A percentile compares a stretch with the other conserved stretches of the same genome.
phyloP scores from a whole-genome alignment of 2,888 invertebrate genomes.

The Drosophila subquinaria region DNA sequence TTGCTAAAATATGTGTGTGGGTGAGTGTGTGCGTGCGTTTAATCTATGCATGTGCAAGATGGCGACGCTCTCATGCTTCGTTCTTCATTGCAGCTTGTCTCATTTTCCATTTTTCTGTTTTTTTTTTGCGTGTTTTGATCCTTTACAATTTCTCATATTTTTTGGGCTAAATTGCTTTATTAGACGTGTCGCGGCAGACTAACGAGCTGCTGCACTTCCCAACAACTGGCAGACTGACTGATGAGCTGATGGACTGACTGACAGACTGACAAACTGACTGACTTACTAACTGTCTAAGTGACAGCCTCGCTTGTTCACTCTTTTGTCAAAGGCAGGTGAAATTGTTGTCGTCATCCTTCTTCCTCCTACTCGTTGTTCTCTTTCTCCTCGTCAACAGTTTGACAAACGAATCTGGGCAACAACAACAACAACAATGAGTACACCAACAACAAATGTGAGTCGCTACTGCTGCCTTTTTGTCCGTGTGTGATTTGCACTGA shows the following conservation, averaged over 20 bases:
- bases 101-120: constrained; percentile 59
- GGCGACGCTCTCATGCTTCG: constrained; percentile 41
- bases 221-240: constrained; percentile 4
- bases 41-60: constrained; percentile 65
- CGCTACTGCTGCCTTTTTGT: constrained; percentile 52
- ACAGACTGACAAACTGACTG: constrained; percentile 4
- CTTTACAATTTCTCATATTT: constrained; percentile 17
- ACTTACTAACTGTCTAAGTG: constrained; percentile 43
- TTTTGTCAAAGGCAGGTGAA: constrained; percentile 50
- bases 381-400: constrained; percentile 32
- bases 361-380: background rate
- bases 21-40: constrained; percentile 49
- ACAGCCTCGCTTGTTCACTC: constrained; percentile 27
- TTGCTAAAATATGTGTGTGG: constrained; percentile 42
- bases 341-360: constrained; percentile 8
- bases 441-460: constrained; percentile 8
- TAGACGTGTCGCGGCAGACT: constrained; percentile 40
- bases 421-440: constrained; percentile 6
- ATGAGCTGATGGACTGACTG: background rate
- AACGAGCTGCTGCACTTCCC: constrained; percentile 41
- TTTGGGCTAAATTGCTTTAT: constrained; percentile 59
- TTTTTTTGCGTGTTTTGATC: background rate
- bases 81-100: constrained; percentile 62
- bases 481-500: constrained; percentile 75
- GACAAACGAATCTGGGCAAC: constrained; percentile 52